Evolutionary conservation across 2,888 invertebrate species (phyloP).

Genomic region (Automeris io): DNA sequence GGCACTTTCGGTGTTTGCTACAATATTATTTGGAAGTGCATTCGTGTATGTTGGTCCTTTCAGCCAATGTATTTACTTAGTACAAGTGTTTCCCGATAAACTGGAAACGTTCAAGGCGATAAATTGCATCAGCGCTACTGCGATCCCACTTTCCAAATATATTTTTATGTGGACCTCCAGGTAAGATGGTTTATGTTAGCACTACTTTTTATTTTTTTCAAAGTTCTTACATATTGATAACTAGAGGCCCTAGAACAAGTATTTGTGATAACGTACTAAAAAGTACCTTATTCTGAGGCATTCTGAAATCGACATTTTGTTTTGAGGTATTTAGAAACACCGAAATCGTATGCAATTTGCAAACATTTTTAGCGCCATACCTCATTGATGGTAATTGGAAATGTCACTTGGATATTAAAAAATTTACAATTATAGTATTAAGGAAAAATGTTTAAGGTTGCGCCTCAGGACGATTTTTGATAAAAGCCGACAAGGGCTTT

Average conservation of each 20-base stretch:
- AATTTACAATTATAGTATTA: too few species aligned
- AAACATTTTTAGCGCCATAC: too few species aligned
- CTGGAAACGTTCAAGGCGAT: slow-evolving; percentile 39
- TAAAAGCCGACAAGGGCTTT: slow-evolving; percentile 33
- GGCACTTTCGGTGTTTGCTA: slow-evolving; percentile 21
- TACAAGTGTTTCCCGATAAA: slow-evolving; percentile 40
- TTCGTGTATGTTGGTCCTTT: slow-evolving; percentile 42
- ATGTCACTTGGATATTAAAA: too few species aligned
- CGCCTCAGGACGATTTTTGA: slow-evolving; percentile 34
- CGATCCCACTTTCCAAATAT: slow-evolving; percentile 44
- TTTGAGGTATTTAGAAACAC: too few species aligned
- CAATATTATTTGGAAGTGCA: slow-evolving; percentile 27
- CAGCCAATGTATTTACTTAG: slow-evolving; percentile 39
- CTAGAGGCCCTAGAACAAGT: too few species aligned
- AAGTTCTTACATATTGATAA: too few species aligned
- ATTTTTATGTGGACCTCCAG: slow-evolving; percentile 46
- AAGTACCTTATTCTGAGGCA: too few species aligned
- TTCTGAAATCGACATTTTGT: too few species aligned
- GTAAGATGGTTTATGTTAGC: slow-evolving; percentile 17
- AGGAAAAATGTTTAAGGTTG: slow-evolving; percentile 21
- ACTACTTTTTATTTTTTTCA: not conserved
- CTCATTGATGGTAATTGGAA: too few species aligned
- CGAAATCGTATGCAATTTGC: too few species aligned
- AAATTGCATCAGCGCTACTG: slow-evolving; percentile 42
- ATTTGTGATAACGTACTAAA: too few species aligned